phyloP scores from a whole-genome alignment of 23 tunicate species.

The Halocynthia aurantium region DNA sequence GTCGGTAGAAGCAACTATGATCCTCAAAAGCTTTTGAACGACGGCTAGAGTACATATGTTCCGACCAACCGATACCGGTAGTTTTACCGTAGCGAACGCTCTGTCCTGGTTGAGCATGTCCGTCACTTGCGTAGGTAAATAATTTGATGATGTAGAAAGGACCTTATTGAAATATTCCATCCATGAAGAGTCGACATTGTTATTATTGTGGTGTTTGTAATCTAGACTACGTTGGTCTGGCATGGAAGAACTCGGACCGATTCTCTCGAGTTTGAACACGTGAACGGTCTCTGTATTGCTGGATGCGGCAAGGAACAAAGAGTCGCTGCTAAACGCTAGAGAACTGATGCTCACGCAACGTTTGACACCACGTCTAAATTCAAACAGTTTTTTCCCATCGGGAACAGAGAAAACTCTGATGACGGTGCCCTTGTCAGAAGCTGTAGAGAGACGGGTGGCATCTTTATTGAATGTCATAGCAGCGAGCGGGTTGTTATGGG shows the following conservation, averaged over 20 bases:
- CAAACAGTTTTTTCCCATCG: slow-evolving; percentile 66
- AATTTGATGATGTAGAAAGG: slow-evolving; percentile 41
- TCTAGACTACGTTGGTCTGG: neutral
- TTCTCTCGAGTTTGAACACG: slow-evolving; percentile 52
- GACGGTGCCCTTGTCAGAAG: slow-evolving; percentile 88
- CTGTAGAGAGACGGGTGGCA: slow-evolving; percentile 66
- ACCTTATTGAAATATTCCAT: slow-evolving; percentile 59
- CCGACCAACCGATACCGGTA: slow-evolving; percentile 42
- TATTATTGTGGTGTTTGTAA: slow-evolving; percentile 7
- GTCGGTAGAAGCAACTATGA: slow-evolving; percentile 68
- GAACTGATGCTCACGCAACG: slow-evolving; percentile 63
- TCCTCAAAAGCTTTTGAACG: slow-evolving; percentile 36
- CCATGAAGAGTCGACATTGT: slow-evolving; percentile 36
- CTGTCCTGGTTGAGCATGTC: slow-evolving; percentile 64
- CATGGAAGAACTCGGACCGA: neutral
- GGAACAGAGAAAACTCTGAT: slow-evolving; percentile 74
- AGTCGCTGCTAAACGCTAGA: slow-evolving; percentile 46
- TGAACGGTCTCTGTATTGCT: slow-evolving; percentile 87
- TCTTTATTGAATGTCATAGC: slow-evolving; percentile 55
- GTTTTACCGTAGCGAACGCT: slow-evolving; percentile 70
- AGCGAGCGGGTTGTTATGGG: slow-evolving; percentile 82
- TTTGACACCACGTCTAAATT: slow-evolving; percentile 76
- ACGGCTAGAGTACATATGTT: slow-evolving; percentile 57
- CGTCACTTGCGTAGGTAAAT: slow-evolving; percentile 57
- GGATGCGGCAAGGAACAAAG: slow-evolving; percentile 55